A percentile compares a stretch with the other conserved stretches of the same genome.
Conservation (phyloP, 92 coral and sea anemone genomes). For the Micromussa lordhowensis region DNA sequence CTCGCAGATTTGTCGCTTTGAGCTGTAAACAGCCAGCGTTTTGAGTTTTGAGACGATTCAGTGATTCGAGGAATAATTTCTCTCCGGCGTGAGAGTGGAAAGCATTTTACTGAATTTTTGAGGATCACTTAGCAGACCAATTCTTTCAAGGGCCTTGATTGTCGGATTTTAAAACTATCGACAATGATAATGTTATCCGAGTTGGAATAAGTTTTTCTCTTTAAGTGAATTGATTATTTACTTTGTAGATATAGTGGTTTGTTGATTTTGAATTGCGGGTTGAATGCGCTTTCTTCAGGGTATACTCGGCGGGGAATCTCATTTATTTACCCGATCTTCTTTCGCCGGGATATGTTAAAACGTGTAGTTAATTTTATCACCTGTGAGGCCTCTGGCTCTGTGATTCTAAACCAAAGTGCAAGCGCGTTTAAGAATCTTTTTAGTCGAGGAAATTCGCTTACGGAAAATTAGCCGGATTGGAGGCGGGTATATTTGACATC, state of each 20-base stretch:
- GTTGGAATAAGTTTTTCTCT: conserved; percentile 14
- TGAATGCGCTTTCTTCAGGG: conserved; percentile 19
- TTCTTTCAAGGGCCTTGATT: conserved; percentile 36
- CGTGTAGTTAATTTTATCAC: conserved; percentile 16
- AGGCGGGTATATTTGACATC: conserved; percentile 59
- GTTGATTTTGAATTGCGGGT: conserved; percentile 40
- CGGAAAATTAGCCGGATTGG: conserved; percentile 49
- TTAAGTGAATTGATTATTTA: conserved; percentile 21
- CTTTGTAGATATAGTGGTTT: conserved; percentile 10
- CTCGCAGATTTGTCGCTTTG: conserved; percentile 3
- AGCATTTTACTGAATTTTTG: background rate
- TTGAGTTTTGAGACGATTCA: conserved; percentile 2
- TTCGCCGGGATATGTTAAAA: background rate
- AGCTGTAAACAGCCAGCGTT: conserved; percentile 2
- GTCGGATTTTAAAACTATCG: conserved; percentile 22
- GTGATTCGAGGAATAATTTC: conserved; percentile 4
- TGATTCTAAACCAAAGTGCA: conserved; percentile 10
- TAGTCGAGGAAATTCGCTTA: conserved; percentile 8
- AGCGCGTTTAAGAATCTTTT: conserved; percentile 3
- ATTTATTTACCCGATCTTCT: conserved; percentile 15
- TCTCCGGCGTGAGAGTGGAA: background rate
- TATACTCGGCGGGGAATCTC: conserved; percentile 25
- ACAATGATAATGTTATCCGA: conserved; percentile 19
- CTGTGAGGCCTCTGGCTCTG: background rate
- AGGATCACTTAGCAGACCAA: conserved; percentile 15